Evolutionary conservation across 2,888 invertebrate species (phyloP), one percentile per base, ranked within the genome.

Genomic region (Actias luna): DNA sequence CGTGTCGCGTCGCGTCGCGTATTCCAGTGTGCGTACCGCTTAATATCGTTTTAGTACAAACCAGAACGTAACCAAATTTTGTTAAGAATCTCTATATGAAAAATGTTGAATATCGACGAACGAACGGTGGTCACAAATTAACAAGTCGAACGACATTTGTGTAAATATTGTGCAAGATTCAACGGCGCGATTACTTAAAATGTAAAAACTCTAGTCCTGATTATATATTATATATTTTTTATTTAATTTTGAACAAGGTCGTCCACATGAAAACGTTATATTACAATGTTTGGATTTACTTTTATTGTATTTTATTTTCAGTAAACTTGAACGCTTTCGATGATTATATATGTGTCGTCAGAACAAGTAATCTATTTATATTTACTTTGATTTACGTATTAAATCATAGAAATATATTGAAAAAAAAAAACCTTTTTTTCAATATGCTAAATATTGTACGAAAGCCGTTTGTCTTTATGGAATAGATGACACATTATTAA

Each of bases 171-270:
- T 74, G 72, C 65, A 77, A 81, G 80, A 84, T 84, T 87, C 85
- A 78, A 82, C 83, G 90, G 86, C 90, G 86, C 84, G 81, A 83
- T 80, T 89, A 89, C 88, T 89, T 90, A 83, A 82, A 86, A 63
- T 60, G 60, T 60, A 62, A 58, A 83, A 84, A 81, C 81, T 91
- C 91, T 91, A 91, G 91, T 91, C 91, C 67, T 75, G 71, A 71
- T 61, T 46, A 46, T 50, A 25, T 42, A 16, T 36, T 2, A 5
- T 25, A 12, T 25, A 25, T 74, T 82, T 82, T 84, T 72, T 82
- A 80, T 84, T 84, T 84, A 80, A 81, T 80, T 84, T 78, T 82
- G 77, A 76, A 76, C 74, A 50, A 46, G 50, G 35, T 36, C 36
- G 29, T 36, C 29, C 29, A 29, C 16, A 46, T 52, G 62, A 14